Evolutionary conservation across 1,140 invertebrate genomes (phyloP), one percentile per base, ranked within the genome.

Genomic region (Telenomus remus): DNA sequence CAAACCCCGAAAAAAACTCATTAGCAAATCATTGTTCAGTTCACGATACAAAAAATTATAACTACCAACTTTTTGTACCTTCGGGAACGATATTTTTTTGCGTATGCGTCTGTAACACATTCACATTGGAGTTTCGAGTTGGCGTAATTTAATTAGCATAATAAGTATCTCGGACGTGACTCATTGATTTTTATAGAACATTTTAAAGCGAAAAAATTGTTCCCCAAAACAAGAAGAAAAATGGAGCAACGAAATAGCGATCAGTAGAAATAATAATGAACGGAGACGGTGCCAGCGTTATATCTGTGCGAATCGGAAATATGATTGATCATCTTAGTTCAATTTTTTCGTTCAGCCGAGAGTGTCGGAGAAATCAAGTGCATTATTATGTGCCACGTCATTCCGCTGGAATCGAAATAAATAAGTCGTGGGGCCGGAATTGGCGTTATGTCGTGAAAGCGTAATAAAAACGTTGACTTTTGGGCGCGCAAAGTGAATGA

Each of bases 401-500:
- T 51, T 59, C 39, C 34, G 6, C 51, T 15, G 43, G 42, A 69
- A 50, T 56, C 11, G 27, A 61, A 70, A 63, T 70, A 70, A 70
- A 56, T 56, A 65, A 63, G 47, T 16, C 46, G 11, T 12, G 27
- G n/a, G 51, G 13, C 4, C 27, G 49, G 27, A 61, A 55, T 50
- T 34, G 51, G 39, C 33, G 51, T 53, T 57, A 57, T 14, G 59
- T 47, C 39, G 51, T 72, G 69, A 65, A 64, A 64, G 15, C 34
- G 27, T 65, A 65, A 72, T 72, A 51, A 57, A 57, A 65, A 54
- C 46, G 54, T 46, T 10, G 27, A 50, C 42, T 11, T 15, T 53
- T 14, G 11, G 27, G 4, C 33, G 57, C 27, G 57, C 37, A 72
- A 72, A 73, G 47, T 73, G 70, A 65, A 73, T 65, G 48, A 55